Evolutionary conservation across 2,888 invertebrate species (phyloP).

Genomic region (Mechanitis messenoides): DNA sequence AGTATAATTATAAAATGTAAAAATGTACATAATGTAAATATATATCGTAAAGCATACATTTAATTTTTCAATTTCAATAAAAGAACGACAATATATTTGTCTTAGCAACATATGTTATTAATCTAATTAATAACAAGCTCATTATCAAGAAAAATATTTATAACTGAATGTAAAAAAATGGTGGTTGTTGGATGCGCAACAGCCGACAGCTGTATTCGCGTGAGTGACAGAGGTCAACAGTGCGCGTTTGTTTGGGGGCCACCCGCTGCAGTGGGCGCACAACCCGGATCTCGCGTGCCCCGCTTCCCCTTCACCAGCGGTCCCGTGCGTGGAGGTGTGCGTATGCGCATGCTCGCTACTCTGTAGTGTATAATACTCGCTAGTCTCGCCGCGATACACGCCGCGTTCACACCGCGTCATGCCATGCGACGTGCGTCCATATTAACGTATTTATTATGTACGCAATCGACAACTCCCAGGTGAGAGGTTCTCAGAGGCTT

Average conservation of each 20-base stretch:
- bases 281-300: conserved; percentile 74
- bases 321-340: conserved; percentile 59
- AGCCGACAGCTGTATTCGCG: conserved; percentile 35
- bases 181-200: conserved; percentile 38
- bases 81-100: no score
- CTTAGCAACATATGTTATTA: no score
- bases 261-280: conserved; percentile 68
- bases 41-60: background rate
- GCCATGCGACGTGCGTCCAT: conserved; percentile 55
- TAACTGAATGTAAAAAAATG: conserved; percentile 5
- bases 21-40: no score
- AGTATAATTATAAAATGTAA: no score
- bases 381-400: conserved; percentile 66
- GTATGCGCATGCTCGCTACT: conserved; percentile 37
- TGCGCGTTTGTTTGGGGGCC: conserved; percentile 65
- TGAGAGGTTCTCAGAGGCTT: conserved; percentile 52
- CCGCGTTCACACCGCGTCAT: conserved; percentile 43
- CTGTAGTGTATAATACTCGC: conserved; percentile 47
- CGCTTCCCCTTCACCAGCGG: conserved; percentile 72
- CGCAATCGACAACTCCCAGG: conserved; percentile 72
- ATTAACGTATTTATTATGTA: conserved; percentile 65
- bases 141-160: background rate
- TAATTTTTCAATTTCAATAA: no score
- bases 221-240: conserved; percentile 61
- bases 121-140: no score